Base-by-base conservation (phyloP, 30 jellyfish, hydroid and myxozoan species). In the Cassiopea xamachana region DNA sequence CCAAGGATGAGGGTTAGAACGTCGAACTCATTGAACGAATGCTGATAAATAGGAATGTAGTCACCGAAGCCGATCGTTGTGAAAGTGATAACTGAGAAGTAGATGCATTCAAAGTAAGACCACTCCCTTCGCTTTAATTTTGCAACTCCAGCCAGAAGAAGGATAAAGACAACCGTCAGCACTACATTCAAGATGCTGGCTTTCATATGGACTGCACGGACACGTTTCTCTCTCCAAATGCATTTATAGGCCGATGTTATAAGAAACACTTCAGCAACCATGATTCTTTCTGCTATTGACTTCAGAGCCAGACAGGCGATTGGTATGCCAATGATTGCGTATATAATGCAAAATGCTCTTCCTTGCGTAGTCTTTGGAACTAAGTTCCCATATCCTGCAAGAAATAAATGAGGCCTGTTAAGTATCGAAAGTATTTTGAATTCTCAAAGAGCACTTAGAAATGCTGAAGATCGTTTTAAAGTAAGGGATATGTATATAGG, bases 21-120 rank as follows among this genome's bases (percentile, higher is more conserved):
- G 75, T 88, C 95, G 78, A 18, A 88, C 59, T 80, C 95, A 19
- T 87, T 46, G 48, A 79, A 73, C 27, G 80, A 50, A 46, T 88
- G 77, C 7, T 55, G 75, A 83, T 88, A 88, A 1, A 68, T 18
- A 7, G 95, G 95, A 19, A 88, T 69, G 76, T 88, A 88, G 51
- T 88, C 95, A 16, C 95, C 95, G 83, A 88, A 88, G 19, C 95
- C 95, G 49, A 88, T 88, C 12, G 95, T 88, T 49, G 95, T 79
- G 60, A 88, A 79, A 39, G 91, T 88, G 60, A 88, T 88, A 45
- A 69, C 50, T 43, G 76, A 62, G 81, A 88, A 88, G 19, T 88
- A 88, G 10, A 88, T 73, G 43, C 95, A 82, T 45, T 88, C 95
- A 61, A 88, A 88, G 67, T 79, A 88, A 39, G 87, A 68, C 95